Evolutionary conservation across 2,797 vertebrate species (phyloP).

Genomic region (Benthosema pterotum): DNA sequence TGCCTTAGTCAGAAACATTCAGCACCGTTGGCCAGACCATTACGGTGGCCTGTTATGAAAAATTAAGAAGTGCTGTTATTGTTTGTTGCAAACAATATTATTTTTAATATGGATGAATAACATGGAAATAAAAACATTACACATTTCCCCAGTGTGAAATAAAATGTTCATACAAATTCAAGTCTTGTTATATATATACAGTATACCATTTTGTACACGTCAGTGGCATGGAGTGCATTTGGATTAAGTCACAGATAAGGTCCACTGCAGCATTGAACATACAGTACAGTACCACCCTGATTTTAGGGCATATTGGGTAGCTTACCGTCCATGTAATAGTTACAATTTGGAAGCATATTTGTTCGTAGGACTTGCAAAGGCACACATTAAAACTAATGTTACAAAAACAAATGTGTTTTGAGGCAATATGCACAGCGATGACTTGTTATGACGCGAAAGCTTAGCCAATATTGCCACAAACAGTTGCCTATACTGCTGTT

Average conservation of each 20-base stretch:
- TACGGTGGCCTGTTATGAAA: not conserved
- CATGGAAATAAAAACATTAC: conserved; percentile 22
- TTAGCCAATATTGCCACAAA: conserved; percentile 9
- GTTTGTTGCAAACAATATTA: conserved; percentile 14
- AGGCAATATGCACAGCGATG: conserved; percentile 23
- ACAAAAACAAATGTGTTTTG: conserved; percentile 25
- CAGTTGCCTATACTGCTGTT: conserved; percentile 17
- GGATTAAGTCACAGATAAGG: not conserved
- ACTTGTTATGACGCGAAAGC: conserved; percentile 1
- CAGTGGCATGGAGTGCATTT: conserved; percentile 28
- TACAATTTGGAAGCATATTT: conserved; percentile 42
- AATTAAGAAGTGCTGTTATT: not conserved
- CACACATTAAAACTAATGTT: conserved; percentile 37
- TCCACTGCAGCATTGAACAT: conserved; percentile 40
- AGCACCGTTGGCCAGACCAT: not conserved
- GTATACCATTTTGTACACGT: conserved; percentile 27
- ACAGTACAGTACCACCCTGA: conserved; percentile 49
- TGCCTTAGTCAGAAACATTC: not conserved
- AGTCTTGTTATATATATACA: not conserved
- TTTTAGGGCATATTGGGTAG: conserved; percentile 34
- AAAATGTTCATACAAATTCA: conserved; percentile 32
- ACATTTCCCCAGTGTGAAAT: not conserved
- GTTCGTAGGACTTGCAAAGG: conserved; percentile 34
- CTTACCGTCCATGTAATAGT: conserved; percentile 19
- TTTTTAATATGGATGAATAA: conserved; percentile 30